Percentiles rank a stretch among this genome's conserved stretches.
These are phyloP conservation scores for Calephelis perditalis DNA, from an alignment of 2,888 invertebrate genomes.

Conservation along the genomic window DNA sequence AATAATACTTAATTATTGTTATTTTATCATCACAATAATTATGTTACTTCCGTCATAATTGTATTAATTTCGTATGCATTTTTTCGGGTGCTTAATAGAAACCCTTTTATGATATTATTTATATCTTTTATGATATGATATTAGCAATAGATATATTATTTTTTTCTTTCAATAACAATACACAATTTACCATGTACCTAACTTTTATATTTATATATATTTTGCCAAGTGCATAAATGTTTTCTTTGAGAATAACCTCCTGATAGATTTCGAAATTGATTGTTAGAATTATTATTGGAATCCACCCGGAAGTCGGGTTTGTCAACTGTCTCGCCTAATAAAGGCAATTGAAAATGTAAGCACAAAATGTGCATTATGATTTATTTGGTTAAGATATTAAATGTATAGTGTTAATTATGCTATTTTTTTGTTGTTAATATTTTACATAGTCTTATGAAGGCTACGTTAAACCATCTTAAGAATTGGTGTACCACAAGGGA, in stretches of 20 bases:
- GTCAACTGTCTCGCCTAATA: slow-evolving; percentile 43
- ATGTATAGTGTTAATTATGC: slow-evolving; percentile 37
- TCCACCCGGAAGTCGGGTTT: slow-evolving; percentile 43
- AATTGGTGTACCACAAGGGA: slow-evolving; percentile 15
- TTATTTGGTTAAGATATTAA: slow-evolving; percentile 53
- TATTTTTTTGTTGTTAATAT: slow-evolving; percentile 12
- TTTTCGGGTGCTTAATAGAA: slow-evolving; percentile 27
- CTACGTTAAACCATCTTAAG: slow-evolving; percentile 12
- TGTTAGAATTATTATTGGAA: slow-evolving; percentile 50
- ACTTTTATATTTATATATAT: slow-evolving; percentile 28
- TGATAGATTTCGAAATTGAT: slow-evolving; percentile 76
- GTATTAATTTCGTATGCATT: slow-evolving; percentile 26
- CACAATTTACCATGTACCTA: slow-evolving; percentile 28
- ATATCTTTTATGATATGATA: too few relatives aligned
- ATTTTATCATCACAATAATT: slow-evolving; percentile 23
- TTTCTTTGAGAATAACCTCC: slow-evolving; percentile 39
- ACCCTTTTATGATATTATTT: slow-evolving; percentile 21
- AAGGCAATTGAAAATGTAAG: slow-evolving; percentile 49
- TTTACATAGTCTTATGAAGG: slow-evolving; percentile 7
- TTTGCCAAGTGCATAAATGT: slow-evolving; percentile 21
- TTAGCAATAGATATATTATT: slow-evolving; percentile 17
- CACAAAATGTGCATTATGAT: slow-evolving; percentile 59
- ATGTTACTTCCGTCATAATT: slow-evolving; percentile 23
- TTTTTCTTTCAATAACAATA: slow-evolving; percentile 27
- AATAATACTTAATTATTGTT: slow-evolving; percentile 23